A percentile compares a stretch with the other conserved stretches of the same genome.
Conservation (phyloP, 2,113 vertebrate species). For the Heterochromis multidens region DNA sequence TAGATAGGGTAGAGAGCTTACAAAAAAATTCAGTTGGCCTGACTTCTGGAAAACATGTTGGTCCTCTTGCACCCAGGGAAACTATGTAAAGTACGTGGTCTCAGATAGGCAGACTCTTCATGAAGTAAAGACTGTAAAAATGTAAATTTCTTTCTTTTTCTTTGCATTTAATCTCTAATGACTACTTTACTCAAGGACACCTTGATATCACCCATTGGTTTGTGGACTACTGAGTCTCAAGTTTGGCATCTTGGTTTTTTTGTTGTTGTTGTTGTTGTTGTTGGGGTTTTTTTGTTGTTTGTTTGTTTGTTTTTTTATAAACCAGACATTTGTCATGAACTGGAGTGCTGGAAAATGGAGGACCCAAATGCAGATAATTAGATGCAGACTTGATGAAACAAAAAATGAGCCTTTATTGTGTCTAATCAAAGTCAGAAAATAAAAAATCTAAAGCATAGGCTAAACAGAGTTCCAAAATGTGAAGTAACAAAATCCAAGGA, state of each 20-base stretch:
- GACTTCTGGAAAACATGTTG: background rate
- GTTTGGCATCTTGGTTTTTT: background rate
- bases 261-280: too few relatives aligned
- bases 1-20: background rate
- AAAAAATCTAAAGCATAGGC: background rate
- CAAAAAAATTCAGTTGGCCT: background rate
- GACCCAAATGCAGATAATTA: background rate
- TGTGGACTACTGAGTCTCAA: background rate
- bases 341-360: background rate
- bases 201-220: background rate
- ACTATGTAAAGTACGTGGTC: background rate
- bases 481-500: background rate
- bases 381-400: too few relatives aligned
- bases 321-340: background rate
- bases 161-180: too few relatives aligned
- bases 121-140: too few relatives aligned
- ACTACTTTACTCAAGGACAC: too few relatives aligned
- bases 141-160: too few relatives aligned
- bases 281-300: too few relatives aligned
- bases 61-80: background rate
- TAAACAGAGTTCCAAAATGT: background rate
- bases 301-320: background rate
- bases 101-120: too few relatives aligned
- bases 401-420: background rate
- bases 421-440: background rate